These are phyloP conservation scores for Sylvia borin DNA, from an alignment of 2,797 vertebrate species.

Conservation along the genomic window DNA sequence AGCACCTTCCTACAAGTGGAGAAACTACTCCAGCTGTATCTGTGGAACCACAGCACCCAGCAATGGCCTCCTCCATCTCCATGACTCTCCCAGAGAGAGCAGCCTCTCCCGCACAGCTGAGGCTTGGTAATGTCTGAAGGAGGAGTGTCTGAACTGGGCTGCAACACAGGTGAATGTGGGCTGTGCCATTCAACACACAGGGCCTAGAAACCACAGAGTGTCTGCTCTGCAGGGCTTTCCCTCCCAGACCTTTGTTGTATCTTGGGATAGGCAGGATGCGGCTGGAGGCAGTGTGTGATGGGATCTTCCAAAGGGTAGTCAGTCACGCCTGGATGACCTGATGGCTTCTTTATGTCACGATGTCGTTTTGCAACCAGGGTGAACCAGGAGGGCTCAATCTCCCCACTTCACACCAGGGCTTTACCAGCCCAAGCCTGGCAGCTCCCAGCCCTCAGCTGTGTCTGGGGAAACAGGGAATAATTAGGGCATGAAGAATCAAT, in stretches of 20 bases:
- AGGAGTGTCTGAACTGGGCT: neutral
- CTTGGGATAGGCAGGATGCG: neutral
- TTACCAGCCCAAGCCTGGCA: neutral
- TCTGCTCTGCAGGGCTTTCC: neutral
- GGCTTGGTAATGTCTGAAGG: no score
- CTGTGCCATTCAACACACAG: neutral
- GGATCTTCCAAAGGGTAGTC: neutral
- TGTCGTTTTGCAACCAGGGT: neutral
- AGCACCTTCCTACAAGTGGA: neutral
- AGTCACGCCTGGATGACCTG: neutral
- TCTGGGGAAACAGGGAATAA: neutral
- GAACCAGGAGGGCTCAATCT: neutral
- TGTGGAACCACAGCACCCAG: neutral
- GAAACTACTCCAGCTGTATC: neutral
- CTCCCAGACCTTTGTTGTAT: neutral
- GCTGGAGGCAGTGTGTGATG: neutral
- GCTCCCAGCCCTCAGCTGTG: neutral
- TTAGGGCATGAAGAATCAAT: neutral
- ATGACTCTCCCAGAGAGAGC: neutral
- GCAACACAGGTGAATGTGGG: rapidly evolving
- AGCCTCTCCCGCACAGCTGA: neutral
- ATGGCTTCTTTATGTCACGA: neutral
- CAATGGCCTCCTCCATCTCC: neutral
- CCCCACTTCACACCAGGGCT: neutral
- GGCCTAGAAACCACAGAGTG: neutral